Percentiles rank a stretch among this genome's conserved stretches.
phyloP scores from a whole-genome alignment of 2,888 invertebrate genomes.

The Mongoloraphidia duomilia region DNA sequence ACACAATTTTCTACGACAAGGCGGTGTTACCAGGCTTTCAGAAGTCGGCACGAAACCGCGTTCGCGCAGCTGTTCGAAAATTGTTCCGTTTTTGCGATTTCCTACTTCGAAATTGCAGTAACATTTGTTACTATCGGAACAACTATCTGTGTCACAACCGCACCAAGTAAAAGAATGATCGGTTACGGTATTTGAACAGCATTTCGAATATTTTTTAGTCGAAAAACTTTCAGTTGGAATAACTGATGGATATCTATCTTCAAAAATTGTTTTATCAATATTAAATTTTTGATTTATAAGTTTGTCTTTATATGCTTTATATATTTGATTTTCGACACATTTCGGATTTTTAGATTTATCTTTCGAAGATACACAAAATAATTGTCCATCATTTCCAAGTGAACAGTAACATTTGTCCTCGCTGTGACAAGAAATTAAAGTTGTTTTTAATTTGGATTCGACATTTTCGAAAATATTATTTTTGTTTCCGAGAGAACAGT shows the following conservation, averaged over 20 bases:
- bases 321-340: no score
- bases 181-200: constrained; percentile 3
- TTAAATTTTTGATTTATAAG: no score
- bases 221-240: no score
- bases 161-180: constrained; percentile 37
- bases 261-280: no score
- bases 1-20: constrained; percentile 23
- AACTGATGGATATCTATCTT: no score
- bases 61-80: constrained; percentile 35
- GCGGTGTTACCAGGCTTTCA: constrained; percentile 14
- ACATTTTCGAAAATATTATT: constrained; percentile 21
- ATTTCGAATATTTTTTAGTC: no score
- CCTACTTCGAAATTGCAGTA: constrained; percentile 45
- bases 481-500: constrained; percentile 58
- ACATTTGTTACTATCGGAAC: constrained; percentile 75
- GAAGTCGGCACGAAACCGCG: constrained; percentile 32
- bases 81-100: constrained; percentile 19
- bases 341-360: no score
- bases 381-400: constrained; percentile 26
- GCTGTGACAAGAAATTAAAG: constrained; percentile 29
- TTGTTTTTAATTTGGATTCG: constrained; percentile 20
- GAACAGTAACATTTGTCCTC: constrained; percentile 51
- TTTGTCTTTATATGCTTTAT: no score
- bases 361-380: no score
- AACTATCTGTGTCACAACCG: constrained; percentile 74